Percentiles rank a stretch among this genome's conserved stretches.
Conservation (phyloP, 2,113 vertebrate genomes). For the Bambusicola thoracicus region DNA sequence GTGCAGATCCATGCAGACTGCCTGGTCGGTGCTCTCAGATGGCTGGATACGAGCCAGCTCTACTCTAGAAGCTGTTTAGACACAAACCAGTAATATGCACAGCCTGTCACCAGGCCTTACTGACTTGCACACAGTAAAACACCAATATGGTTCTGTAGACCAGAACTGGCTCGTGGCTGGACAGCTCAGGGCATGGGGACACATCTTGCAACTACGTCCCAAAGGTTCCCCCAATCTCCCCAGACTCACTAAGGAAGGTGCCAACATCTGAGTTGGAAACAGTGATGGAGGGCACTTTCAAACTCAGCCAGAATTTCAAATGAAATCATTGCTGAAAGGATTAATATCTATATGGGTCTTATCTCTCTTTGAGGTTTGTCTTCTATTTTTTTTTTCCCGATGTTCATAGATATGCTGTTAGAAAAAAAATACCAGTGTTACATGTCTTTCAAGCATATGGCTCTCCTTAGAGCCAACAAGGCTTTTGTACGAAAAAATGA, state of each 20-base stretch:
- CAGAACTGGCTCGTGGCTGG: not conserved
- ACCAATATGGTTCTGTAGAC: constrained; percentile 17
- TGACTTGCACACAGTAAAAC: constrained; percentile 15
- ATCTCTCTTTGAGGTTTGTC: not conserved
- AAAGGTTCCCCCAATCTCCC: not conserved
- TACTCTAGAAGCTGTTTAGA: constrained; percentile 59
- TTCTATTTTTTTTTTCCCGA: constrained; percentile 22
- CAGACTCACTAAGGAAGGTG: not conserved
- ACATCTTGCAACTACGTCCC: not conserved
- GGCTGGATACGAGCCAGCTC: constrained; percentile 52
- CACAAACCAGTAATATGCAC: constrained; percentile 49
- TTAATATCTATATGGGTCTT: not conserved
- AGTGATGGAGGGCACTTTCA: not conserved
- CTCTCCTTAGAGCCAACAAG: constrained; percentile 64
- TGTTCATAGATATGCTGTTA: constrained; percentile 42
- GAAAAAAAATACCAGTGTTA: constrained; percentile 47
- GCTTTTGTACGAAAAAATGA: constrained; percentile 69
- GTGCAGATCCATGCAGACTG: constrained; percentile 48
- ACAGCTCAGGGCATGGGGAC: not conserved
- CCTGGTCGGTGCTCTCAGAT: constrained; percentile 48
- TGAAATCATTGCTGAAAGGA: not conserved
- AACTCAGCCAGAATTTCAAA: not conserved
- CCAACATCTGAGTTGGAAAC: not conserved
- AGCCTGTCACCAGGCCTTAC: constrained; percentile 64
- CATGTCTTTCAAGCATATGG: constrained; percentile 68